These are phyloP conservation scores for Trissolcus basalis DNA, from an alignment of 1,140 invertebrate species.

Conservation along the genomic window DNA sequence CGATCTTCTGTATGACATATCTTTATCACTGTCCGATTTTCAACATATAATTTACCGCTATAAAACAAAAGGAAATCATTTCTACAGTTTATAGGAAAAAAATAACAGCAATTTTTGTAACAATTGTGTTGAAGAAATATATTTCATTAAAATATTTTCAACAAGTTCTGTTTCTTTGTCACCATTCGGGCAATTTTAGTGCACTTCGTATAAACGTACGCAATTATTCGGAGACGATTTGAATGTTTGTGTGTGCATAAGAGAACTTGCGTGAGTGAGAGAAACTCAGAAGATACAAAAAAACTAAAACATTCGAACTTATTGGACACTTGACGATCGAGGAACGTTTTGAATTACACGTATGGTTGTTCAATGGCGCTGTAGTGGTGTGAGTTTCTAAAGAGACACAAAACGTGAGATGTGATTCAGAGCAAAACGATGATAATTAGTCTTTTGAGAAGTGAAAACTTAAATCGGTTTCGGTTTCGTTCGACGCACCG, in stretches of 20 bases:
- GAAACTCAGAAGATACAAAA: constrained; percentile 25
- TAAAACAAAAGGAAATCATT: constrained; percentile 34
- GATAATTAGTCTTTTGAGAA: constrained; percentile 29
- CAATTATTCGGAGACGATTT: constrained; percentile 3
- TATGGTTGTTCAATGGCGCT: constrained; percentile 32
- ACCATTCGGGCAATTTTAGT: constrained; percentile 48
- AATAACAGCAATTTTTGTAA: constrained; percentile 43
- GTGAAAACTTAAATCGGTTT: constrained; percentile 35
- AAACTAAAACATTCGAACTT: too few relatives aligned
- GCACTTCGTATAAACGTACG: constrained; percentile 45
- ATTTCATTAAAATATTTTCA: constrained; percentile 50
- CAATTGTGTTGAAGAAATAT: constrained; percentile 49
- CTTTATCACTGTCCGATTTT: constrained; percentile 34
- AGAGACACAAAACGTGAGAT: constrained; percentile 28
- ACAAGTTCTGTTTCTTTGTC: constrained; percentile 22
- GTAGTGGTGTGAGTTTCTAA: constrained; percentile 42
- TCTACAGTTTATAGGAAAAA: constrained; percentile 38
- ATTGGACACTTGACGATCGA: too few relatives aligned
- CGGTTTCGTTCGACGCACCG: constrained; percentile 14
- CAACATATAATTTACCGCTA: constrained; percentile 22
- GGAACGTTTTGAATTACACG: constrained; percentile 35
- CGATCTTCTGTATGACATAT: constrained; percentile 29
- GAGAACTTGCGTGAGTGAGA: constrained; percentile 11
- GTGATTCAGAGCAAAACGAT: constrained; percentile 43
- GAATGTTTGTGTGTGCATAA: constrained; percentile 23